Evolutionary conservation across 2,797 vertebrate species (phyloP), one percentile per base, ranked within the genome.

Genomic region (Crenichthys baileyi): DNA sequence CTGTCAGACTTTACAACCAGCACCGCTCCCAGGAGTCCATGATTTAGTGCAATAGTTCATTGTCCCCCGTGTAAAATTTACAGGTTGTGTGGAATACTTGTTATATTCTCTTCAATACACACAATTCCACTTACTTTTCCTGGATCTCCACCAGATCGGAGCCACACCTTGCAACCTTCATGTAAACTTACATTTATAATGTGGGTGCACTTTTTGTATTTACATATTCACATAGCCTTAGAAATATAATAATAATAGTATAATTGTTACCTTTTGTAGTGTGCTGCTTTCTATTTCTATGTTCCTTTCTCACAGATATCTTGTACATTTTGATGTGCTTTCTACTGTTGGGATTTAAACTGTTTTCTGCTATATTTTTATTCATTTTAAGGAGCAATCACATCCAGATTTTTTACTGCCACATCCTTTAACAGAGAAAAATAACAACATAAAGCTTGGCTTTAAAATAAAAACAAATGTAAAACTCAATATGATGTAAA

Each of bases 1-100:
- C 67, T 70, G 67, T 70, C 67, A 70, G 67, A 70, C 67, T 70
- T 70, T 46, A 70, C 24, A 70, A 48, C 26, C 67, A 70, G 67
- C 44, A 70, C 15, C 2, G 3, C n/a, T 70, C 67, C 67, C 67
- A 48, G 67, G 48, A 29, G 24, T 16, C 67, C n/a, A 70, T 16
- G 13, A 48, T 70, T 26, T 48, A 70, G 67, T 46, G 67, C 44
- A 70, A 26, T 63, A 26, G 31, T 48, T 29, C 13, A 46, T 18
- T 48, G 15, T 70, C 44, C 67, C 44, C 67, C 2, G 26, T 48
- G 41, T 70, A 12, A 41, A 70, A 70, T 70, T 70, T 48, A 15
- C 41, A 70, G 67, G 41, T 48, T 46, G 48, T 60, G 56, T 29
- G 56, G 56, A 26, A 26, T 56, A 26, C 24, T 18, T 70, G 41